Conservation (phyloP, 2,113 vertebrate species). For the Pogonocichla stellata region DNA sequence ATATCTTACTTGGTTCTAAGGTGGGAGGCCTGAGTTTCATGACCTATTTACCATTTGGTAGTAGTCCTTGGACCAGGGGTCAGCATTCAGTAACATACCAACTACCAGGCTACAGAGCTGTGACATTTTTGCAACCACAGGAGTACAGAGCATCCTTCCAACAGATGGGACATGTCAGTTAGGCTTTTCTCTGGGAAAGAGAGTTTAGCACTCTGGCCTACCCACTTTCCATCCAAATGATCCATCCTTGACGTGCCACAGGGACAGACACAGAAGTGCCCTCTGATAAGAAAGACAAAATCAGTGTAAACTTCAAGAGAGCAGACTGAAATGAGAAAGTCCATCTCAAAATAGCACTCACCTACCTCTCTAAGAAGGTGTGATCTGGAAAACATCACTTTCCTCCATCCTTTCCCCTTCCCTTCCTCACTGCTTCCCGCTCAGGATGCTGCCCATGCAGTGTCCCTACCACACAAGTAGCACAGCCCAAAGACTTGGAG, state of each 20-base stretch:
- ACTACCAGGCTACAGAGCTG: background rate
- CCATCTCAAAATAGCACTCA: background rate
- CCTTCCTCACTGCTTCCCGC: background rate
- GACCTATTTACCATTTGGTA: background rate
- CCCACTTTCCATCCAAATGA: background rate
- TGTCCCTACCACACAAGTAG: background rate
- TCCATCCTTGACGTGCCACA: background rate
- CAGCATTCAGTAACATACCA: background rate
- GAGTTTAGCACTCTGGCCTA: background rate
- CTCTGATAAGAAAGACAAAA: background rate
- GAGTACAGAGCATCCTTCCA: background rate
- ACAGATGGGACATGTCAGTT: background rate
- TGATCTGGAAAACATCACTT: background rate
- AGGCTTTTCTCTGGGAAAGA: background rate
- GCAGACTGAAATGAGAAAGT: background rate
- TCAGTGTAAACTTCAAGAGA: background rate
- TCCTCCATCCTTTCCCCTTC: background rate
- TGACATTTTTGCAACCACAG: background rate
- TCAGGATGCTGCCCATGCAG: background rate
- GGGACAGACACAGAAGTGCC: background rate
- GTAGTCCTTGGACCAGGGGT: background rate
- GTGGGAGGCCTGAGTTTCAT: background rate
- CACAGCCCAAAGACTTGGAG: background rate
- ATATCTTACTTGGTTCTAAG: fast-evolving
- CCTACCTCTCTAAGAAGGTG: background rate